Evolutionary conservation across 1,140 invertebrate genomes (phyloP), one percentile per base, ranked within the genome.

Genomic region (Saccostrea echinata): DNA sequence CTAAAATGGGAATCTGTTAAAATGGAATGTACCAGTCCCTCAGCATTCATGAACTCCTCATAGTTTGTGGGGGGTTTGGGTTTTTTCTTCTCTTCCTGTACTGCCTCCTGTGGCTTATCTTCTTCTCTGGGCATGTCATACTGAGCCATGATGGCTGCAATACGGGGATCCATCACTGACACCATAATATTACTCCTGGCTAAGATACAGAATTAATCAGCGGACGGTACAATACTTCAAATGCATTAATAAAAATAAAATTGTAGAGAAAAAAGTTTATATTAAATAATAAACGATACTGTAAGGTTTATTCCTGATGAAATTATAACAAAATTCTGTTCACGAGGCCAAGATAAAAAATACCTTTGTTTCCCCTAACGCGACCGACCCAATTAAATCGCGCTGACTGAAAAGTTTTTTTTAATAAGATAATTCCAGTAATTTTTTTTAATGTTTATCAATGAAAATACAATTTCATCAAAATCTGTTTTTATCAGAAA

Each of bases 71-170:
- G 81, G 6, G 81, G 81, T 53, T 51, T 51, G 3, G 52, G 43
- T 33, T 76, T 76, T 30, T 76, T 76, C 33, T 83, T 83, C 30
- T 83, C 81, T 52, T 11, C 21, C 18, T 18, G 33, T 8, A n/a
- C 52, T 21, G 3, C 33, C 11, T 51, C 81, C 52, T 83, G 21
- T 24, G 35, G 43, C 52, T 83, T 83, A 51, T 51, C 43, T 12
- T 83, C 81, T 2, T 18, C 81, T 33, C 11, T 16, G 11, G 68
- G 68, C 18, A 35, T 83, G 35, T 83, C 43, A n/a, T 52, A 53
- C 30, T 83, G 35, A 51, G 81, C 81, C 81, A 83, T 83, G 35
- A 83, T 83, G 24, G 81, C 81, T n/a, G 81, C 81, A 51, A 83
- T 53, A 51, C 27, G 35, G 11, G 81, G 81, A 24, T 83, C 81